Evolutionary conservation across 2,113 vertebrate species (phyloP).

Genomic region (Axis porcinus): DNA sequence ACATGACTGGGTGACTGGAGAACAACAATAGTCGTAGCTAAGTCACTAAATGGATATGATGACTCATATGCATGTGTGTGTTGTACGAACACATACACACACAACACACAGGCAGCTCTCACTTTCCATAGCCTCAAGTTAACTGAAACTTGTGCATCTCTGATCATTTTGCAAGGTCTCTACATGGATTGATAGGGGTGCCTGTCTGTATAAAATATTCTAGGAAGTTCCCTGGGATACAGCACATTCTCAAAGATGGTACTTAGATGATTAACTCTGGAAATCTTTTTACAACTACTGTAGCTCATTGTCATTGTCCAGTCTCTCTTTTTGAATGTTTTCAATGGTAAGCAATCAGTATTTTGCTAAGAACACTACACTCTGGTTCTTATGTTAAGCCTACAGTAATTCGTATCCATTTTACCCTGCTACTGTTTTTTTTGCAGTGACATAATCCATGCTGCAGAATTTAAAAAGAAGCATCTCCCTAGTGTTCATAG

Average conservation of each 20-base stretch:
- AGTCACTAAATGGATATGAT: background rate
- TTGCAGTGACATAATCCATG: background rate
- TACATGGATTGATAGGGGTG: background rate
- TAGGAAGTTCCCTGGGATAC: background rate
- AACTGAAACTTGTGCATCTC: background rate
- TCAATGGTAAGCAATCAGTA: background rate
- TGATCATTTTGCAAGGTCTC: background rate
- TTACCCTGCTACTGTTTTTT: background rate
- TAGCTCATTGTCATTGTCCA: background rate
- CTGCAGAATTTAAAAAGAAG: background rate
- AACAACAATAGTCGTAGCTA: background rate
- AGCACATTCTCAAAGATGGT: background rate
- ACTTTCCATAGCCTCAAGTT: background rate
- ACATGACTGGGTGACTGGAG: background rate
- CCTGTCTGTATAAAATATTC: background rate
- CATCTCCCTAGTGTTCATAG: background rate
- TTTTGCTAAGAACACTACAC: background rate
- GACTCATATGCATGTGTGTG: rapidly evolving
- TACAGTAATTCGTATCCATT: background rate
- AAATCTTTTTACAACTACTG: background rate
- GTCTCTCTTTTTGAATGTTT: background rate
- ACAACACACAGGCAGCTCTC: background rate
- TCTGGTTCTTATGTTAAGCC: background rate
- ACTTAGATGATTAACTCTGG: background rate
- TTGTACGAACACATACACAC: background rate